Evolutionary conservation across 2,113 vertebrate species (phyloP), one percentile per base, ranked within the genome.

Genomic region (Tympanuchus pallidicinctus): DNA sequence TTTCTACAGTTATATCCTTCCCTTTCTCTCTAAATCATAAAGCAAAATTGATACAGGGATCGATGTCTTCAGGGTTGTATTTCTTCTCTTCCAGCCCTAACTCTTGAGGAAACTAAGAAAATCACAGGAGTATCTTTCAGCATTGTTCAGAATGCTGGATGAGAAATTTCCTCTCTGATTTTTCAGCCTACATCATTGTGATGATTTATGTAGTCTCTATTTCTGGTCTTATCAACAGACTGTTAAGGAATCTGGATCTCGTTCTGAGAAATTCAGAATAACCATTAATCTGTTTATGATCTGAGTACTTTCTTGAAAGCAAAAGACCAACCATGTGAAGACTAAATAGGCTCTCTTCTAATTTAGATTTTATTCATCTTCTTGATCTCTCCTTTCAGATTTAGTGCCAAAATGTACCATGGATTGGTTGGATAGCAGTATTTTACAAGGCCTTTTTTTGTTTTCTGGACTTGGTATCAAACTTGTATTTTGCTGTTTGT

Each of bases 401-500:
- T 50, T 32, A 32, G 50, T 25, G 42, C 8, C 13, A 45, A 85
- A 72, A 65, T 24, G 17, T 7, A 15, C 0, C 5, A 8, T 36
- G 12, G 22, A 65, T 67, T 64, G 13, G 4, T 78, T 61, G 22
- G 34, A 54, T 71, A 43, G 3, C 14, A 78, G 5, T 60, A 34
- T 81, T 90, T 89, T 92, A 72, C 40, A 91, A 96, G 93, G 72
- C 90, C 64, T 95, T 95, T 95, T 96, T 88, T 84, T 15, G n/a
- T 78, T 79, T 60, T 25, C 47, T 64, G 32, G 10, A 22, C 48
- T 82, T 74, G 43, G 6, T 76, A 52, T 65, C 11, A 24, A 74
- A 54, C 43, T 43, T 63, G 60, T 70, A 19, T 17, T 79, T 86
- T 82, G 24, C 30, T 74, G 24, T 70, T 91, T 85, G 42, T 63